Base-by-base conservation (phyloP, 2,797 vertebrate species). In the Bovichtus variegatus region DNA sequence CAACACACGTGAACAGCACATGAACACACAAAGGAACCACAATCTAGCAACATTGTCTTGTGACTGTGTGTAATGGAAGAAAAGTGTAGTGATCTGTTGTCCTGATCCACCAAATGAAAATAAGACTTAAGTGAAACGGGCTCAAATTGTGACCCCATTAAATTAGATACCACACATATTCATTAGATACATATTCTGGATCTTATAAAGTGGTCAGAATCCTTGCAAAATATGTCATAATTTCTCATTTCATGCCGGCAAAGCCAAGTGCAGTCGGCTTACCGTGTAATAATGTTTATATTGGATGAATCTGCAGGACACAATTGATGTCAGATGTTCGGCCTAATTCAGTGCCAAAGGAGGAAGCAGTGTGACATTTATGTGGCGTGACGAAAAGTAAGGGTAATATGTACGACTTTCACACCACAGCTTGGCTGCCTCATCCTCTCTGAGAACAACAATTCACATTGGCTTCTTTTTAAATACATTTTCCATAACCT, bases 211-310 rank as follows among this genome's bases (percentile, higher is more conserved):
- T 41, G 43, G 12, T 51, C 12, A 60, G 40, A 80, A 54, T 65
- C 23, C 13, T 51, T 53, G 44, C 12, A 58, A 34, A 65, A 47
- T 27, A 8, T 31, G 11, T 27, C 47, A n/a, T 46, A 29, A 58
- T 27, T 67, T 9, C 21, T 71, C 21, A 62, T 76, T 57, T 76
- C 62, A 67, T 55, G 53, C 49, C 44, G 41, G 11, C 19, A 9
- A n/a, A 61, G 9, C 38, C 11, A 6, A 18, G 15, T 40, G 36
- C 51, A 41, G 59, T 11, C 19, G 0, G 11, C 7, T 4, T 6
- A 15, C 29, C 6, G 10, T 10, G 43, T 18, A 70, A 29, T 19
- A 36, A n/a, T 36, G 41, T 36, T 46, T 13, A 8, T 36, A 27
- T 7, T 38, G 43, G 54, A 40, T 27, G 16, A 70, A 15, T 49